Base-by-base conservation (phyloP, 2,797 vertebrate species). In the Myripristis murdjan region DNA sequence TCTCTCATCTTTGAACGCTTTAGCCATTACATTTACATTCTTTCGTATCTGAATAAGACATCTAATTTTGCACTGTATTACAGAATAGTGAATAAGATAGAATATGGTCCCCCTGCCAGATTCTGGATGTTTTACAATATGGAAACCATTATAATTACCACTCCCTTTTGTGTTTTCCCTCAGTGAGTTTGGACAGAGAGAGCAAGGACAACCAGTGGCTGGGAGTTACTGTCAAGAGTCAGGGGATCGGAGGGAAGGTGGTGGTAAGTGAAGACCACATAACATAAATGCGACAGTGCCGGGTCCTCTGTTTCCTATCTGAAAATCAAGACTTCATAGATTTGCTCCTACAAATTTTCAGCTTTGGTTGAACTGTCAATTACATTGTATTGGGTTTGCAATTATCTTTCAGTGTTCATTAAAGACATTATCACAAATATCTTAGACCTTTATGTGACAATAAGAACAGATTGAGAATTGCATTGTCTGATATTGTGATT, bases 141-240 rank as follows among this genome's bases (percentile, higher is more conserved):
- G 57, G 35, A 41, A 73, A 69, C n/a, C 15, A 14, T 43, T 22
- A 64, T 61, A 49, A 15, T 11, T 63, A 23, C 12, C 2, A 52
- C 73, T 66, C 85, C 20, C 83, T 54, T 62, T 55, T 78, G 18
- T 83, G 47, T 83, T 82, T 68, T 62, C 39, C 26, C 9, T 46
- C 86, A 98, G 97, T 92, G 86, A 95, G 88, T 62, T 83, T 89
- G 11, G 85, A 93, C 18, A 92, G 90, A 82, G 97, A 99, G 79
- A 98, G 94, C 93, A 99, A 99, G 88, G 95, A 99, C 89, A 97
- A 99, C 92, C 98, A 99, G 81, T 98, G 98, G 97, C 83, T 99
- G 73, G 98, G 98, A 53, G 97, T 98, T 51, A 98, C 95, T 3
- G 97, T 99, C 14, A 95, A 95, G 90, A 99, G 98, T 89, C 97